A percentile compares a stretch with the other conserved stretches of the same genome.
These are phyloP conservation scores for Maniola hyperantus DNA, from an alignment of 2,888 invertebrate genomes.

Conservation along the genomic window DNA sequence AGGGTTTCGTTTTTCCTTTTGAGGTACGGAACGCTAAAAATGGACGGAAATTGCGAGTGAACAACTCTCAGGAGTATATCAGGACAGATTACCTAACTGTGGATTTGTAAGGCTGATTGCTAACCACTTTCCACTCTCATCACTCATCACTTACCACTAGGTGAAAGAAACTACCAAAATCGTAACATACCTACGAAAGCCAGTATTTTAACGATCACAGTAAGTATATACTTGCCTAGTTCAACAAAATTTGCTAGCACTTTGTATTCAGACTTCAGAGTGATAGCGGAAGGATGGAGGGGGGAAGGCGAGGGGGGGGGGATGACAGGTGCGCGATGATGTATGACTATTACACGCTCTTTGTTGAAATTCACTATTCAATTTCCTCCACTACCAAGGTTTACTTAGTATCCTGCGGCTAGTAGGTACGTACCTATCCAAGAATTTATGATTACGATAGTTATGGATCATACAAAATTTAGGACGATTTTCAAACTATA, in stretches of 20 bases:
- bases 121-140: too few species aligned
- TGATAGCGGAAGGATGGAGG: slow-evolving; percentile 30
- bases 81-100: too few species aligned
- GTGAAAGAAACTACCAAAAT: not conserved
- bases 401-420: slow-evolving; percentile 9
- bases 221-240: not conserved
- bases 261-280: slow-evolving; percentile 54
- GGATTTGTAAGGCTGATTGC: too few species aligned
- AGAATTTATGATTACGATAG: not conserved
- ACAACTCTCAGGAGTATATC: too few species aligned
- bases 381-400: slow-evolving; percentile 34
- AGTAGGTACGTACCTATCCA: not conserved
- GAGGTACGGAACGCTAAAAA: too few species aligned
- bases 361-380: slow-evolving; percentile 47
- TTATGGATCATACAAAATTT: not conserved
- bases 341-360: slow-evolving; percentile 53
- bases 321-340: slow-evolving; percentile 55
- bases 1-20: too few species aligned
- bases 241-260: slow-evolving; percentile 8
- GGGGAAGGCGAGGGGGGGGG: slow-evolving; percentile 29
- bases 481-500: not conserved
- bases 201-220: too few species aligned
- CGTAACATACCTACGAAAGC: not conserved
- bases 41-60: too few species aligned
- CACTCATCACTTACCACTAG: too few species aligned